A percentile compares a stretch with the other conserved stretches of the same genome.
Conservation (phyloP, 2,797 vertebrate genomes). For the Sylvia borin region DNA sequence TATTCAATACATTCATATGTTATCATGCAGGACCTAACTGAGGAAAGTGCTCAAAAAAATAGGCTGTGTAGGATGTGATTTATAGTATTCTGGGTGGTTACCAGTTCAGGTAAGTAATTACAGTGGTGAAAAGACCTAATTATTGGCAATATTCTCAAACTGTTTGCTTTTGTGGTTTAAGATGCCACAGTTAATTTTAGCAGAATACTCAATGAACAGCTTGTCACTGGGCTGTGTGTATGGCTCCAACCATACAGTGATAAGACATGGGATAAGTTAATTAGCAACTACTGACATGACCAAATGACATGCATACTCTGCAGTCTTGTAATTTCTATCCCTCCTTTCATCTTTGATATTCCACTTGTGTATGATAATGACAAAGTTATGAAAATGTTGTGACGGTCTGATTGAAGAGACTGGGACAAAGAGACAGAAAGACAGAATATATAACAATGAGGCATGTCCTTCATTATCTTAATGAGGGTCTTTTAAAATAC, state of each 20-base stretch:
- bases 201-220: background rate
- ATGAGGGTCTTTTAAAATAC: background rate
- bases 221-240: background rate
- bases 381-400: constrained; percentile 52
- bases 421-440: constrained; percentile 25
- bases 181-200: background rate
- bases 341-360: constrained; percentile 38
- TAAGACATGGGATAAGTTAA: constrained; percentile 15
- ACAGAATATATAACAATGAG: background rate
- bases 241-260: background rate
- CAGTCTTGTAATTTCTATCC: background rate
- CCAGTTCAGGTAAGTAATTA: background rate
- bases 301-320: constrained; percentile 16
- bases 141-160: background rate
- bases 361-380: constrained; percentile 6
- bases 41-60: background rate
- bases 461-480: background rate
- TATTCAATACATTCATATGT: background rate
- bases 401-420: constrained; percentile 31
- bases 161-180: background rate
- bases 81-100: background rate
- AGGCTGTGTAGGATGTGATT: background rate
- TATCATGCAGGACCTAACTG: background rate
- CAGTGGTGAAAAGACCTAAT: background rate
- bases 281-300: constrained; percentile 33